phyloP scores from a whole-genome alignment of 2,113 vertebrate genomes.

The Chaetura pelagica region DNA sequence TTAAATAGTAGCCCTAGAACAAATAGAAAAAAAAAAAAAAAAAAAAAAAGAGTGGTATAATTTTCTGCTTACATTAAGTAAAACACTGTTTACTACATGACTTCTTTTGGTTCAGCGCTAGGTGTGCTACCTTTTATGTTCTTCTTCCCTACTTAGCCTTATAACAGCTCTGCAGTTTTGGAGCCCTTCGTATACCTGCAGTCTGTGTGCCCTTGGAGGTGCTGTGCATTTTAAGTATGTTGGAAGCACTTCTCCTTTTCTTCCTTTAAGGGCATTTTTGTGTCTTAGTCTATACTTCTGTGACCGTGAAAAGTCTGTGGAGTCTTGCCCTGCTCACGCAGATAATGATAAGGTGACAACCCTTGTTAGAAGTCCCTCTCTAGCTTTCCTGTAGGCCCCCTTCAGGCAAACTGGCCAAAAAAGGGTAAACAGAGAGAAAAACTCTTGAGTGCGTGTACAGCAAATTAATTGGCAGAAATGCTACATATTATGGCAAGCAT shows the following conservation, averaged over 20 bases:
- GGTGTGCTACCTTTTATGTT: not conserved
- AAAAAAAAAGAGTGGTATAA: accelerated
- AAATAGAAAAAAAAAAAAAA: not conserved
- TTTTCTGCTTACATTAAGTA: not conserved
- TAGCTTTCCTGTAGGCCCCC: no score
- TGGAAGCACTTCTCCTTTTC: not conserved
- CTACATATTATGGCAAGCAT: not conserved
- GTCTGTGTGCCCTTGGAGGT: not conserved
- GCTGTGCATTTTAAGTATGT: not conserved
- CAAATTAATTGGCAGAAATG: not conserved
- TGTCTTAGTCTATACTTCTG: not conserved
- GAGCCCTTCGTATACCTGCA: not conserved
- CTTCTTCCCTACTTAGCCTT: not conserved
- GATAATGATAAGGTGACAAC: not conserved
- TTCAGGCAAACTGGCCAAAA: no score
- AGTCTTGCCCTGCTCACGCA: not conserved
- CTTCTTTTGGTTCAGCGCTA: not conserved
- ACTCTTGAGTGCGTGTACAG: not conserved
- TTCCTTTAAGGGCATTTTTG: not conserved
- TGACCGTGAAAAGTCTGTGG: not conserved
- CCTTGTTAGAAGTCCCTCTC: not conserved
- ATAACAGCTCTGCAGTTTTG: not conserved
- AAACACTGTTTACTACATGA: not conserved
- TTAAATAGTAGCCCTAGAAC: not conserved
- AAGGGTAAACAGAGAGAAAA: not conserved